Percentiles rank a stretch among this genome's conserved stretches.
These are phyloP conservation scores for Eupeodes luniger DNA, from an alignment of 2,888 invertebrate species.

Conservation along the genomic window DNA sequence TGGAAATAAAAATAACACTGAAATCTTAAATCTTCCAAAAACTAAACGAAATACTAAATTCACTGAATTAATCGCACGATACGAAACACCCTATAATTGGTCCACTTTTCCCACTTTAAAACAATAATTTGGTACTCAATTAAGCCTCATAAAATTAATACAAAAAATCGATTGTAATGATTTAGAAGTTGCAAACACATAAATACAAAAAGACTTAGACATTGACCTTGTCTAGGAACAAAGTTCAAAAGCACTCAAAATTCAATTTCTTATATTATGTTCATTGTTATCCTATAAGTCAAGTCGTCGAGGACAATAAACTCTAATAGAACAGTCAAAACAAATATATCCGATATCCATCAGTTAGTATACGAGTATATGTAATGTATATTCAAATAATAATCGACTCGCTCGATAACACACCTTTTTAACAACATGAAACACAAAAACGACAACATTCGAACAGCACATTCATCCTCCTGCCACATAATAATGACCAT, in stretches of 20 bases:
- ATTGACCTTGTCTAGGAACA: background rate
- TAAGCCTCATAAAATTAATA: no score
- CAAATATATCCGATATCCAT: conserved; percentile 32
- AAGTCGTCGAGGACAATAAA: background rate
- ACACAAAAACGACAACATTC: conserved; percentile 19
- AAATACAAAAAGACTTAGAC: background rate
- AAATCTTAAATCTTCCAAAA: no score
- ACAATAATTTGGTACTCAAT: no score
- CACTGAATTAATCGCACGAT: no score
- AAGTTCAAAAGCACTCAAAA: background rate
- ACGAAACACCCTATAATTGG: no score
- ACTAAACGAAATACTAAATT: no score
- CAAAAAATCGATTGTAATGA: no score
- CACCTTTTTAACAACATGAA: conserved; percentile 37
- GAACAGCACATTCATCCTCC: conserved; percentile 25
- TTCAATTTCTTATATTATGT: no score
- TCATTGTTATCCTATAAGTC: background rate
- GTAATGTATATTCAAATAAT: conserved; percentile 26
- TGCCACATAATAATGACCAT: conserved; percentile 63
- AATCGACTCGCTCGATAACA: conserved; percentile 45
- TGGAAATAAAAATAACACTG: no score
- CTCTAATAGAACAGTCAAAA: background rate
- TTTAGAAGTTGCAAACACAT: no score
- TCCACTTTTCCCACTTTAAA: no score
- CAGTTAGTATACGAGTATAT: background rate